phyloP scores from a whole-genome alignment of 2,888 invertebrate genomes.

The Diadegma fenestrale region DNA sequence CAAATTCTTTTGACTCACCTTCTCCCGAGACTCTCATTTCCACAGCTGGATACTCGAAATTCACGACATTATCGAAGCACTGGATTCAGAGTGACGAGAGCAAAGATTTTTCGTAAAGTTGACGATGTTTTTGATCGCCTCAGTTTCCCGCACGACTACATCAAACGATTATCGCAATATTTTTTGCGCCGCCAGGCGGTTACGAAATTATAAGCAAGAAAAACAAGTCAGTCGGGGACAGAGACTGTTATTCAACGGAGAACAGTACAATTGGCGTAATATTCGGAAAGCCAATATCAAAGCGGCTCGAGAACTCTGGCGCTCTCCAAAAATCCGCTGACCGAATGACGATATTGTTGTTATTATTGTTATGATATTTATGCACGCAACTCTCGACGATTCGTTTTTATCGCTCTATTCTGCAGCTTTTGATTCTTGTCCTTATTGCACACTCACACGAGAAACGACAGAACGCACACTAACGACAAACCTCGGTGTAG shows the following conservation, averaged over 20 bases:
- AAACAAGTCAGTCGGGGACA: not conserved
- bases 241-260: not conserved
- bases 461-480: constrained; percentile 11
- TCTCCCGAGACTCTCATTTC: not conserved
- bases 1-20: constrained; percentile 8
- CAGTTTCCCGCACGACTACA: not conserved
- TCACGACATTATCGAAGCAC: constrained; percentile 32
- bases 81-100: not conserved
- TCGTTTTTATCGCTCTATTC: not conserved
- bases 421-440: constrained; percentile 20
- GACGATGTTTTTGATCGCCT: not conserved
- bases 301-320: constrained; percentile 23
- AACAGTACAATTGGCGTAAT: constrained; percentile 9
- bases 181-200: not conserved
- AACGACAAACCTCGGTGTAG: not conserved
- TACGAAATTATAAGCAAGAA: constrained; percentile 7
- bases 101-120: not conserved
- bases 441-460: constrained; percentile 10
- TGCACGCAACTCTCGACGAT: not conserved
- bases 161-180: constrained; percentile 3
- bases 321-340: not conserved
- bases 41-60: not conserved
- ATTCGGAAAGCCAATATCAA: constrained; percentile 42
- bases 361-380: not conserved
- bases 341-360: constrained; percentile 1